These are phyloP conservation scores for Otolemur garnettii DNA, from an alignment of 2,113 vertebrate genomes.

Conservation along the genomic window DNA sequence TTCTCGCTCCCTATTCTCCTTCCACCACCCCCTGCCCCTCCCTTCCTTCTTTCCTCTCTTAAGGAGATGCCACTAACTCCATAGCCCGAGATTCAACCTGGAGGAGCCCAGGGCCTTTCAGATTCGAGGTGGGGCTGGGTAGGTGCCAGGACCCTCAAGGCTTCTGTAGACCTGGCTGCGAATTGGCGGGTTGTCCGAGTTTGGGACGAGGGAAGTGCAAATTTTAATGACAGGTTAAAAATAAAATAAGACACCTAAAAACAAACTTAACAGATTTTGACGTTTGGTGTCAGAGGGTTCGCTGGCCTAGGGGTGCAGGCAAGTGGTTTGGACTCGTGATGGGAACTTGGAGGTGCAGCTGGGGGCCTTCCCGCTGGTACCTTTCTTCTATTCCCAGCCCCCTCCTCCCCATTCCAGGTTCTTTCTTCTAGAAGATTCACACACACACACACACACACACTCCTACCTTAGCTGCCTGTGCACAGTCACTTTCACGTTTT, in stretches of 20 bases:
- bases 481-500: background rate
- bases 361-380: background rate
- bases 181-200: background rate
- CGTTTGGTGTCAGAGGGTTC: conserved; percentile 84
- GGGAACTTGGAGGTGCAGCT: background rate
- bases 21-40: conserved; percentile 37
- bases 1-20: background rate
- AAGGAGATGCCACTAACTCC: conserved; percentile 83
- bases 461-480: fast-evolving
- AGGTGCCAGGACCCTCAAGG: background rate
- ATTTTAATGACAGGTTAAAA: conserved; percentile 79
- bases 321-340: conserved; percentile 60
- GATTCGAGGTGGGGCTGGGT: too few species aligned
- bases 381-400: background rate
- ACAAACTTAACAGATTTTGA: conserved; percentile 85
- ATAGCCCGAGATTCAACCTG: background rate
- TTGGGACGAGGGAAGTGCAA: conserved; percentile 59
- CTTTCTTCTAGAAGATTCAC: background rate
- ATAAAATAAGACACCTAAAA: conserved; percentile 80
- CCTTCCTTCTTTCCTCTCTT: conserved; percentile 54
- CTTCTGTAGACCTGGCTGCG: background rate
- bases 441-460: too few species aligned
- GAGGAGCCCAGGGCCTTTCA: conserved; percentile 2
- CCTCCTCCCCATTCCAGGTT: background rate
- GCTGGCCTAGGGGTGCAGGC: background rate